Base-by-base conservation (phyloP, 2,113 vertebrate species). In the Galemys pyrenaicus region DNA sequence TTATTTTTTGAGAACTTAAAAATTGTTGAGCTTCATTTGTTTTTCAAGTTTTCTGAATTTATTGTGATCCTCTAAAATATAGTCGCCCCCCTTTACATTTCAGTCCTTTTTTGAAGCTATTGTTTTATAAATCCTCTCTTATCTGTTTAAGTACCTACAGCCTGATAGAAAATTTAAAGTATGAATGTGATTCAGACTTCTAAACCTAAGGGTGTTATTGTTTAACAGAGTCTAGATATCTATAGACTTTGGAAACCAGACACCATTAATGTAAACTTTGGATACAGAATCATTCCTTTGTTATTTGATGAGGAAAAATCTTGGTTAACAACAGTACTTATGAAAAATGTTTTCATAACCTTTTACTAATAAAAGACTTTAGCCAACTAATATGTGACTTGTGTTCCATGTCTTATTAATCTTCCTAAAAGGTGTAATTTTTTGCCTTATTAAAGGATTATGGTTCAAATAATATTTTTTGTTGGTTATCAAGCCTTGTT, bases 311-410 rank as follows among this genome's bases (percentile, higher is more conserved):
- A 87, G 9, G 22, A 30, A 89, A 44, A 90, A 82, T 84, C 51
- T 78, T 94, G 4, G 13, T 60, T 89, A 91, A 81, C 64, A 91
- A 5, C n/a, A 84, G 16, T 91, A 8, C 89, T 78, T 88, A 75
- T 87, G 37, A 15, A 75, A 62, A 77, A 49, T 19, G 22, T 49
- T 92, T 96, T 80, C 10, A 46, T 89, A n/a, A 71, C 16, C 9
- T 74, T 70, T 91, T 51, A 74, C 89, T 95, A 92, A 60, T 94
- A 62, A 71, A 64, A 78, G 82, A 80, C n/a, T 35, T 83, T 12
- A 91, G 35, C 10, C 56, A 78, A 49, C 10, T 70, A 8, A 81
- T 32, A 89, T 73, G 26, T 71, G 17, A 39, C 87, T 60, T 84
- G 44, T 88, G 39, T 87, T 95, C 92, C 26, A 80, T 46, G 39